Evolutionary conservation across 2,797 vertebrate genomes (phyloP).

Genomic region (Lutjanus argentimaculatus): DNA sequence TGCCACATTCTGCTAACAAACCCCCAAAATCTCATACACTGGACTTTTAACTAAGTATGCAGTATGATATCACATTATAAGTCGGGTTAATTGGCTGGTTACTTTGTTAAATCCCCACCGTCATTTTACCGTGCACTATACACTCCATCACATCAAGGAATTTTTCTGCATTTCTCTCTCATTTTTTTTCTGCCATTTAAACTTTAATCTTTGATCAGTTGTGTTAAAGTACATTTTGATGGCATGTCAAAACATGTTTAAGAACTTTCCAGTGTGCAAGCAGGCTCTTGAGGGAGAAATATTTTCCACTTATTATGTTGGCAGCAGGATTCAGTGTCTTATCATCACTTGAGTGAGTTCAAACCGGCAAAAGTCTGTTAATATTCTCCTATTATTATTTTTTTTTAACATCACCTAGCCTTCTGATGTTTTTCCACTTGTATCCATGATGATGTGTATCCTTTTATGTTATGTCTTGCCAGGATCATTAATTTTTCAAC

Average conservation of each 20-base stretch:
- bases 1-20: no score
- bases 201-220: conserved; percentile 4
- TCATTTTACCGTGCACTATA: background rate
- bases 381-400: conserved; percentile 7
- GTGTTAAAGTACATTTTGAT: conserved; percentile 1
- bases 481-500: conserved; percentile 1
- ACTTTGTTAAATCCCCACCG: background rate
- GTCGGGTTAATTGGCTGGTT: background rate
- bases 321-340: background rate
- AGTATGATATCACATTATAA: background rate
- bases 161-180: background rate
- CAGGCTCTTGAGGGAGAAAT: conserved; percentile 14
- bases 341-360: conserved; percentile 6
- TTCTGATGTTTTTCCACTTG: background rate
- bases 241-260: conserved; percentile 15
- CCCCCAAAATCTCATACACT: no score
- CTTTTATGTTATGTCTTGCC: background rate
- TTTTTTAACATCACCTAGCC: conserved; percentile 2
- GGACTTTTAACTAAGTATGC: background rate
- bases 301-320: conserved; percentile 4
- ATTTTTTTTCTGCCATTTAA: background rate
- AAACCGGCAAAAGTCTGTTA: background rate
- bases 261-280: conserved; percentile 6
- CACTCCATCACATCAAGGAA: background rate
- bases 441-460: background rate